Percentiles rank a stretch among this genome's conserved stretches.
These are phyloP conservation scores for Drosophila mimica DNA, from an alignment of 2,888 invertebrate species.

Conservation along the genomic window DNA sequence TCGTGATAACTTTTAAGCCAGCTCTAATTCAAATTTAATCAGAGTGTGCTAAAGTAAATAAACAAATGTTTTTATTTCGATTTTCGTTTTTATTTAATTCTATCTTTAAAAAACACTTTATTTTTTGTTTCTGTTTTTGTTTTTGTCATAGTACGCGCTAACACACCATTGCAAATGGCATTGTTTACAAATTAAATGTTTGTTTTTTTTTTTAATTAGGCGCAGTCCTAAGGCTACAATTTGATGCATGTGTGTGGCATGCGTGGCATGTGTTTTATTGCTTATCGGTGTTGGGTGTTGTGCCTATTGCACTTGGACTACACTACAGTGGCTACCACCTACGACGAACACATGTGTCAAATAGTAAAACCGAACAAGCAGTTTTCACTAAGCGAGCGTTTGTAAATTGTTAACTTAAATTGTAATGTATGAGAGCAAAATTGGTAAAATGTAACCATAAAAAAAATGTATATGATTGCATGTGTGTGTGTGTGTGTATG, in stretches of 20 bases:
- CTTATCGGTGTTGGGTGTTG: constrained; percentile 21
- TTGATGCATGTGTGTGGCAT: constrained; percentile 42
- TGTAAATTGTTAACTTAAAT: constrained; percentile 7
- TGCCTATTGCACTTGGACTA: constrained; percentile 6
- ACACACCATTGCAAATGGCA: constrained; percentile 34
- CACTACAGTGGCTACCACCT: constrained; percentile 26
- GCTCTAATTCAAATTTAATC: not conserved
- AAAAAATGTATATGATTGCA: constrained; percentile 8
- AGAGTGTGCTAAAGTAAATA: not conserved
- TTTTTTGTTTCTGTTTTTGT: constrained; percentile 1
- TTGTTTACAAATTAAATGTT: constrained; percentile 19
- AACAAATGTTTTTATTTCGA: constrained; percentile 12
- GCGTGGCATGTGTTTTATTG: constrained; percentile 22
- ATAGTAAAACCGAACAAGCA: constrained; percentile 27
- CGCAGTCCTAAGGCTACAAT: constrained; percentile 69
- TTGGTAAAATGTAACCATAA: constrained; percentile 21
- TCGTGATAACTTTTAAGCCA: not conserved
- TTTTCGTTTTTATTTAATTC: constrained; percentile 8
- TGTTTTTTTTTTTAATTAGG: constrained; percentile 44
- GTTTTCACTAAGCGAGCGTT: constrained; percentile 14
- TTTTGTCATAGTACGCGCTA: constrained; percentile 33
- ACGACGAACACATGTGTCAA: constrained; percentile 30
- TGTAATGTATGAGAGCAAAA: constrained; percentile 14
- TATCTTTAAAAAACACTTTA: constrained; percentile 52
- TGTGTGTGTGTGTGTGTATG: not conserved